A percentile compares a stretch with the other conserved stretches of the same genome.
Evolutionary conservation across 2,888 invertebrate species (phyloP).

Genomic region (Andrena fulva): DNA sequence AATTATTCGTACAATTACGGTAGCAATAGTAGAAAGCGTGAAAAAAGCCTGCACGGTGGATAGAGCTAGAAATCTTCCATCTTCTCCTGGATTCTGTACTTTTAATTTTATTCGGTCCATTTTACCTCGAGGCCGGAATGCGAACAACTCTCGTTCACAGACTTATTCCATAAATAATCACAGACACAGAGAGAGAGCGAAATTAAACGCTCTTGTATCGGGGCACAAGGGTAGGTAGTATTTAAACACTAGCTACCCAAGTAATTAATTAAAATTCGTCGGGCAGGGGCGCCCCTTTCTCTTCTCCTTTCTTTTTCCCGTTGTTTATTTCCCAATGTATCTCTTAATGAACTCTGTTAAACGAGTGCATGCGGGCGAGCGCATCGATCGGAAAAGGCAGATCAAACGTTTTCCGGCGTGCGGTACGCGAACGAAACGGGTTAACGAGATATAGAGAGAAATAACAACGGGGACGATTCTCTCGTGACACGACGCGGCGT

Average conservation of each 20-base stretch:
- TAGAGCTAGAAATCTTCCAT: conserved; percentile 24
- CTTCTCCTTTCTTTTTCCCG: background rate
- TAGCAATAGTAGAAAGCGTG: conserved; percentile 41
- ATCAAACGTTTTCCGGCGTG: conserved; percentile 49
- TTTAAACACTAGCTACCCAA: conserved; percentile 5
- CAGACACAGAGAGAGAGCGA: background rate
- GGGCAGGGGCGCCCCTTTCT: conserved; percentile 2
- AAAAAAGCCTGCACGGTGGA: background rate
- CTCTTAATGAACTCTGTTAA: conserved; percentile 53
- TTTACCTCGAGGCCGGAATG: background rate
- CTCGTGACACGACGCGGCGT: conserved; percentile 66
- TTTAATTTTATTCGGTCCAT: background rate
- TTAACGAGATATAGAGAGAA: conserved; percentile 60
- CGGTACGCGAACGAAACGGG: conserved; percentile 26
- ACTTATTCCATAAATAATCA: background rate
- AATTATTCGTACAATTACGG: conserved; percentile 32
- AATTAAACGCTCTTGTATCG: background rate
- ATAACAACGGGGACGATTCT: conserved; percentile 63
- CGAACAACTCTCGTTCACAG: background rate
- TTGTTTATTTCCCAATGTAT: conserved; percentile 22
- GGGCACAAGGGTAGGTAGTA: background rate
- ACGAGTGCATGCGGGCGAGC: conserved; percentile 14
- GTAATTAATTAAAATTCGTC: conserved; percentile 42
- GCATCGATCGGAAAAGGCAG: conserved; percentile 45
- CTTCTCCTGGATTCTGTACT: background rate